Base-by-base conservation (phyloP, 2,797 vertebrate genomes). In the Eutrigla gurnardus region DNA sequence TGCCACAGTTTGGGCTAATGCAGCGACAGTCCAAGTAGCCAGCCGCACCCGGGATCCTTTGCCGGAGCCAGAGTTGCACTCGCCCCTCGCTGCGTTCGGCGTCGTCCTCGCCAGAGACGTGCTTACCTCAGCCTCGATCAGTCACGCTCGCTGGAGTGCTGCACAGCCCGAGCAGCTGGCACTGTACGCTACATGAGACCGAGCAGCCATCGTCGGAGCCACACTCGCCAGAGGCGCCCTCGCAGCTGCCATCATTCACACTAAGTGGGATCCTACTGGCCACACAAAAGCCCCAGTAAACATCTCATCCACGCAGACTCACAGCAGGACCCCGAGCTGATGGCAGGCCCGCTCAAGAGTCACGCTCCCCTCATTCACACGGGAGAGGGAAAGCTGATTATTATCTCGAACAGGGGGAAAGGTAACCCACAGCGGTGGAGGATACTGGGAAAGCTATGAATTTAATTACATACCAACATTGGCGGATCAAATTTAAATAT, bases 161-260 rank as follows among this genome's bases (percentile, higher is more conserved):
- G 5, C 79, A 61, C 73, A 74, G 84, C 83, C 88, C 18, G 78
- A 86, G 78, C 84, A 91, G 84, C 89, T 90, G 92, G 84, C 78
- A 4, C 73, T 54, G 58, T 76, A 73, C 39, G 73, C 84, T 86
- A 67, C 89, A 82, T 71, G 84, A 89, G 89, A 83, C 83, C 84
- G 65, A 82, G 83, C 87, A 85, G 78, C 86, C 82, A 70, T 74
- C 73, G 89, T 77, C 77, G 74, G 80, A 89, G 79, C 80, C 90
- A 73, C 86, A 79, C 74, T 87, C 79, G 90, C 91, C 89, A 87
- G 88, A 84, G 89, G 93, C 85, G 36, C 37, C 88, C 82, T 86
- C 77, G 65, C 81, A 88, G 89, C 87, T 87, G 82, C 87, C 91
- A 88, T 91, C 89, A 78, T 87, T 93, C 90, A 89, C 80, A 85